Base-by-base conservation (phyloP, 2,888 invertebrate genomes). In the Trissonchulus latispiculum region DNA sequence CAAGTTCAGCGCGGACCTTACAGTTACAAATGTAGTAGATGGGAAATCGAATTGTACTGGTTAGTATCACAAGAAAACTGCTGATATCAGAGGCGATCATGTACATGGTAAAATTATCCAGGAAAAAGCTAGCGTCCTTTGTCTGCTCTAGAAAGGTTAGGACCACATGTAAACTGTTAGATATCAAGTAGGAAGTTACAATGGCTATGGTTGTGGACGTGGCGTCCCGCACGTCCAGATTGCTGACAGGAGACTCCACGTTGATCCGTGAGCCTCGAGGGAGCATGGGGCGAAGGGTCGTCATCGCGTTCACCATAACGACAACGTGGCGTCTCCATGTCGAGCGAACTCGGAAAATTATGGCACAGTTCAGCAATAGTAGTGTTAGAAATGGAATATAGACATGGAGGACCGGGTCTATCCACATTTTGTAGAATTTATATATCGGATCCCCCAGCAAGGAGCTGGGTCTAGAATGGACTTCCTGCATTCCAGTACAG, bases 311-410 rank as follows among this genome's bases (percentile, higher is more conserved):
- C 8, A 48, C 48, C 23, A 48, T 15, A 48, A 48, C 48, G 8
- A 48, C 48, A 48, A 48, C 23, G 23, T 48, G 48, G 8, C 23
- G 48, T 23, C 48, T 48, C 48, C 48, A 48, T 8, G 48, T 23
- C 8, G 48, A 48, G 23, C 48, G 48, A 8, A 48, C 48, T 8
- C 69, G 69, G 3, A 68, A n/a, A n/a, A 78, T 75, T 0, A 78
- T 77, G 1, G 75, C 70, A 1, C 72, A 74, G 59, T 78, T 78
- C 61, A 78, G 75, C n/a, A 77, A 67, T 1, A 78, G 75, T 8
- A 79, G 75, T 1, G 77, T 75, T 2, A 76, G 72, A 64, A 79
- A 79, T 0, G 79, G 79, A 29, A 77, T 70, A 62, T 78, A 77
- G n/a, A 78, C 78, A 62, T 77, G 78, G 75, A 78, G 76, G 15